These are phyloP conservation scores for Autographa gamma DNA, from an alignment of 2,888 invertebrate species.

Conservation along the genomic window DNA sequence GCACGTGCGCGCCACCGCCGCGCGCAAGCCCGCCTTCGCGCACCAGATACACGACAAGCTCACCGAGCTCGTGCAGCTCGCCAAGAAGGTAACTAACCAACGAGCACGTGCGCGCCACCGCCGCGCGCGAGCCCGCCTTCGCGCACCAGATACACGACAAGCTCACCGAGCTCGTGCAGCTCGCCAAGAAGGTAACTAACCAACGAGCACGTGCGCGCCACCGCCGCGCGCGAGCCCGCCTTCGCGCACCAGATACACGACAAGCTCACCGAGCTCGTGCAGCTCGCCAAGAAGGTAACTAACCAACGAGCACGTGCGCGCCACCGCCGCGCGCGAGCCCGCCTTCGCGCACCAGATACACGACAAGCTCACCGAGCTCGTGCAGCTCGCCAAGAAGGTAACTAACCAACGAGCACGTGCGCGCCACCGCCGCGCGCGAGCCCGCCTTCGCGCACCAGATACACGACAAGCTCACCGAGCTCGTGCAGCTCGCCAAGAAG, in stretches of 20 bases:
- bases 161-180: conserved; percentile 94
- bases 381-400: conserved; percentile 96
- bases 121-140: conserved; percentile 94
- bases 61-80: conserved; percentile 94
- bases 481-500: conserved; percentile 96
- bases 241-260: conserved; percentile 96
- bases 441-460: conserved; percentile 93
- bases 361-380: conserved; percentile 94
- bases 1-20: conserved; percentile 94
- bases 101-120: conserved; percentile 95
- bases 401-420: conserved; percentile 95
- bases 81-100: conserved; percentile 97
- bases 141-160: conserved; percentile 95
- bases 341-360: conserved; percentile 94
- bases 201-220: conserved; percentile 94
- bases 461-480: conserved; percentile 94
- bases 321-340: conserved; percentile 94
- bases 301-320: conserved; percentile 95
- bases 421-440: conserved; percentile 94
- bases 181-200: conserved; percentile 96
- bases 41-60: conserved; percentile 95
- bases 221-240: conserved; percentile 94
- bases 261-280: conserved; percentile 94
- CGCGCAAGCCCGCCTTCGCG: conserved; percentile 94
- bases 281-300: conserved; percentile 96